These are phyloP conservation scores for Formica selysi DNA, from an alignment of 1,140 invertebrate species.

Conservation along the genomic window DNA sequence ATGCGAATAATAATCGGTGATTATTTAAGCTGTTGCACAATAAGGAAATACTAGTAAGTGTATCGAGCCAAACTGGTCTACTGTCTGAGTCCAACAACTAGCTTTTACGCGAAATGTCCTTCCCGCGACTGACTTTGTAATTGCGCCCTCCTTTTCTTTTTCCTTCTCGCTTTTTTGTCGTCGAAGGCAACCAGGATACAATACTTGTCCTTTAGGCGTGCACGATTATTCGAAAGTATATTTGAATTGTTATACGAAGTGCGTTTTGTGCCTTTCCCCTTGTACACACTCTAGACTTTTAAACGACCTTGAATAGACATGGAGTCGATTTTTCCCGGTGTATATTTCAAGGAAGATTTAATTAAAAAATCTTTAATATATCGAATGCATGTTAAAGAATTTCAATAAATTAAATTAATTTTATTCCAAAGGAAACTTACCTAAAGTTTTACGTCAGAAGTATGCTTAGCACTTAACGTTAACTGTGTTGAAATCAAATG, in stretches of 20 bases:
- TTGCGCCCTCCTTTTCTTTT: background rate
- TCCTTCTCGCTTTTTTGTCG: background rate
- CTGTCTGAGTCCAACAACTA: background rate
- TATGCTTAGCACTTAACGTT: background rate
- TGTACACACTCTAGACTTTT: background rate
- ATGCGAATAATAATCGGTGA: conserved; percentile 19
- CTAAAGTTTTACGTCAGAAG: background rate
- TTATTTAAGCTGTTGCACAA: conserved; percentile 25
- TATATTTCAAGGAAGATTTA: background rate
- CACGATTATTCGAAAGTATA: conserved; percentile 46
- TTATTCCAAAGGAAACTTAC: background rate
- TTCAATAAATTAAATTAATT: background rate
- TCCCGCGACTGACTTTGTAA: conserved; percentile 37
- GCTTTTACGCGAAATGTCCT: conserved; percentile 43
- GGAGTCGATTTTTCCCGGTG: background rate
- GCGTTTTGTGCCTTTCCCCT: conserved; percentile 39
- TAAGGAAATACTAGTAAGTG: conserved; percentile 33
- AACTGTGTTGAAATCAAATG: too few relatives aligned
- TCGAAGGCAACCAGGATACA: conserved; percentile 46
- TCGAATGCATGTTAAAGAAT: background rate
- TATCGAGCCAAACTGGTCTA: background rate
- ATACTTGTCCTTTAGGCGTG: conserved; percentile 35
- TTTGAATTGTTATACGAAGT: conserved; percentile 37
- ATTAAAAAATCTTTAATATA: background rate
- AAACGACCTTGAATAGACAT: background rate